Evolutionary conservation across 2,888 invertebrate genomes (phyloP), one percentile per base, ranked within the genome.

Genomic region (Dascillus cervinus): DNA sequence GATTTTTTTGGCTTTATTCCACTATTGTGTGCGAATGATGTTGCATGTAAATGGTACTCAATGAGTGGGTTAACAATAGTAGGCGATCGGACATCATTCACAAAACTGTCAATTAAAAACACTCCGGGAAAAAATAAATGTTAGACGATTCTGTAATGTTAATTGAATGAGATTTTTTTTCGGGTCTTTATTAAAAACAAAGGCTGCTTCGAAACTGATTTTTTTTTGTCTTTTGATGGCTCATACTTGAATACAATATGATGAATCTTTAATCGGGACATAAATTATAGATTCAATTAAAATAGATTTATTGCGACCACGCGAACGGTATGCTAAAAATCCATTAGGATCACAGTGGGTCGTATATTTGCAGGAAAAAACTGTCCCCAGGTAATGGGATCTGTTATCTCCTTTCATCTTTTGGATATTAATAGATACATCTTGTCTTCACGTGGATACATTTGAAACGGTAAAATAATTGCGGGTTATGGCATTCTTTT

Each of bases 31-130:
- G 32, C 24, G 13, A 17, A 17, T n/a, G n/a, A n/a, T n/a, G n/a
- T 21, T 26, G 25, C 24, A 32, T 32, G n/a, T n/a, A n/a, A 24
- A 32, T 28, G 21, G 21, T 26, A 24, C 22, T 13, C 23, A 24
- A 32, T 25, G 41, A 44, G 41, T 44, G 41, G 39, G 38, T 30
- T 41, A 45, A 45, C 43, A 45, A 43, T 43, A 41, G 41, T 36
- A 29, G 38, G 39, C 39, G 39, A 39, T 34, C 32, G 41, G 41
- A 40, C 43, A 45, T 45, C 45, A 45, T 32, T 43, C 45, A 44
- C 35, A 25, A 35, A 31, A 33, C 43, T 45, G 45, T 45, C 45
- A 45, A 45, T 45, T 45, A 30, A 32, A 29, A 38, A 33, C 43
- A 37, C 35, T 37, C 36, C 27, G 30, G 2, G 17, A 5, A 23